Evolutionary conservation across 2,797 vertebrate genomes (phyloP), one percentile per base, ranked within the genome.

Genomic region (Hydrolagus colliei): DNA sequence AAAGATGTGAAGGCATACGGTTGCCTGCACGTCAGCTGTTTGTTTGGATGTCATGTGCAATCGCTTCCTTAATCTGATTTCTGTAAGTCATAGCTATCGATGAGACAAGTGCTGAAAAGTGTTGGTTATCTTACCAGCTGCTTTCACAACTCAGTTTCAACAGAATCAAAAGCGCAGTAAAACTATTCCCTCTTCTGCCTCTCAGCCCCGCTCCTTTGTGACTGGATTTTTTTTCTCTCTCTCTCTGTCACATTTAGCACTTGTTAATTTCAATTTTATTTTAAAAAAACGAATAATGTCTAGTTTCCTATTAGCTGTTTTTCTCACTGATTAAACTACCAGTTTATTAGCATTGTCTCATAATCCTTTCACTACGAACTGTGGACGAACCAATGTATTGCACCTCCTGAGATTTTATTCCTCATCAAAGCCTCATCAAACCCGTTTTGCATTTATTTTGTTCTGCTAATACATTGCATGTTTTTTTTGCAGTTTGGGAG

Each of bases 381-480:
- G 79, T 71, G 65, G 79, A 84, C 71, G 32, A 71, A 63, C 32
- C 18, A 41, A 18, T n/a, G 10, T 18, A 67, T 10, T 20, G 16
- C 10, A 18, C 71, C 65, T 71, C 79, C 35, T 11, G 79, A 84
- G 79, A 18, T 84, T 84, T 84, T 41, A 84, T 84, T 84, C 63
- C 79, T 35, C 65, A 68, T 68, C 65, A 84, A 84, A 84, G 79
- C 32, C 32, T 84, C 65, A 68, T 84, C 20, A 77, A 84, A 32
- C 65, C 79, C 79, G 71, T 84, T 84, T 71, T 84, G 79, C 35
- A 84, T 71, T 84, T 68, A 63, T 84, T 84, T 84, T 84, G 79
- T 84, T 71, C 67, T 67, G 63, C 3, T 67, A 41, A 84, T 35
- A 41, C 65, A 41, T 27, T 67, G 71, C 0, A 52, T 84, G n/a